Conservation (phyloP, 2,113 vertebrate species). For the Sylvilagus bachmani region DNA sequence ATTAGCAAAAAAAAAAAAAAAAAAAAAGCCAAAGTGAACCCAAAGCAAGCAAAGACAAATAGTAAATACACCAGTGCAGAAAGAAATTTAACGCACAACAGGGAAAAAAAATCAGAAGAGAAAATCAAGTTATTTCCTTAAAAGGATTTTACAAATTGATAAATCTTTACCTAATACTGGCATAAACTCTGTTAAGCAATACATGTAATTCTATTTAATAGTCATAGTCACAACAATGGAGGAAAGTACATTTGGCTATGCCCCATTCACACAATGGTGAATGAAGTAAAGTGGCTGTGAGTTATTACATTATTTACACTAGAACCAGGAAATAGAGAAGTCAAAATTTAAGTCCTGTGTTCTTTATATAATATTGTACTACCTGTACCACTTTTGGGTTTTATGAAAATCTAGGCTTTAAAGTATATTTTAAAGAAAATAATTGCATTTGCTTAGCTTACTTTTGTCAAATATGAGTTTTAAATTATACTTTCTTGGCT, state of each 20-base stretch:
- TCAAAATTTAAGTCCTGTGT: background rate
- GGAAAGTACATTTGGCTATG: background rate
- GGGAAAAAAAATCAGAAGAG: background rate
- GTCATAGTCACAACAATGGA: background rate
- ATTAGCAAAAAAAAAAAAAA: background rate
- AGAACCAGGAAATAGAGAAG: background rate
- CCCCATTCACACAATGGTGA: background rate
- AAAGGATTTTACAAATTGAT: background rate
- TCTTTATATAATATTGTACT: background rate
- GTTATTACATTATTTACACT: background rate
- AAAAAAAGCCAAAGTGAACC: background rate
- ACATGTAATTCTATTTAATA: background rate
- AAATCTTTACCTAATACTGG: background rate
- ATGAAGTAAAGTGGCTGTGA: background rate
- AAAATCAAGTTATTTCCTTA: background rate
- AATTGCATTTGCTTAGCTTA: background rate
- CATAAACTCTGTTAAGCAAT: constrained; percentile 17
- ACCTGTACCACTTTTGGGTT: background rate
- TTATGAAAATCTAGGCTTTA: constrained; percentile 36
- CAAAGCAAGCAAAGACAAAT: background rate
- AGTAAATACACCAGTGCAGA: background rate
- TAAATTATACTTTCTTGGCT: background rate
- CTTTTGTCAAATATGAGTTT: constrained; percentile 15
- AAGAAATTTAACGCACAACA: background rate
- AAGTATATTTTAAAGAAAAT: constrained; percentile 14